Evolutionary conservation across 1,140 invertebrate genomes (phyloP), one percentile per base, ranked within the genome.

Genomic region (Plectrocnemia conspersa): DNA sequence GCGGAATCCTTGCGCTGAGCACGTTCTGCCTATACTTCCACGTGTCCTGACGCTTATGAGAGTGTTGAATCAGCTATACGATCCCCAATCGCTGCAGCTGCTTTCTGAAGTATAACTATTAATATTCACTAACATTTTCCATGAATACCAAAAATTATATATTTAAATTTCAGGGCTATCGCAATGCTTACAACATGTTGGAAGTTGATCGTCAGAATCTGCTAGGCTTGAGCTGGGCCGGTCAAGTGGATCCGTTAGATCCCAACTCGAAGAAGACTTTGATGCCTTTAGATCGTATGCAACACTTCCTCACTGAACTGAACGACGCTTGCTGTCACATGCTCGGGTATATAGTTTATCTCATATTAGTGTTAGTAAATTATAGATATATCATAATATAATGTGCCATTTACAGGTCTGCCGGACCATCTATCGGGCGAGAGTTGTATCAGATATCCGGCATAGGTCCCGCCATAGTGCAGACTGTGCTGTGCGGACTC

Each of bases 1-100:
- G 70, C 78, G 89, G 22, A 93, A 93, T 78, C 91, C 91, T 24
- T 88, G 89, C 18, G 82, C 86, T 5, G 81, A 82, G 22, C 88
- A 93, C 66, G 80, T 93, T 56, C 78, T 89, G 56, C 85, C 86
- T 1, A 66, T 92, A 29, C 68, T 94, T 36, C 85, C 88, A 3
- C 83, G 87, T 56, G 76, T 93, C 2, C 79, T 94, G 21, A 75
- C 81, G 6, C 70, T 94, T 7, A 76, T 83, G 47, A 81, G 88
- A 56, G 80, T 85, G 6, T 80, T 91, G 62, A 92, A 93, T 71
- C 83, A 83, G 60, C 70, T 93, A 27, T 92, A 89, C 68, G 81
- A 81, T 13, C 83, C 85, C 6, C 78, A 82, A 13, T 83, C 81
- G 1, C 64, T 83, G 48, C 65, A 71, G 10, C 64, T 76, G 15